Evolutionary conservation across 2,113 vertebrate genomes (phyloP).

Genomic region (Climacteris rufus): DNA sequence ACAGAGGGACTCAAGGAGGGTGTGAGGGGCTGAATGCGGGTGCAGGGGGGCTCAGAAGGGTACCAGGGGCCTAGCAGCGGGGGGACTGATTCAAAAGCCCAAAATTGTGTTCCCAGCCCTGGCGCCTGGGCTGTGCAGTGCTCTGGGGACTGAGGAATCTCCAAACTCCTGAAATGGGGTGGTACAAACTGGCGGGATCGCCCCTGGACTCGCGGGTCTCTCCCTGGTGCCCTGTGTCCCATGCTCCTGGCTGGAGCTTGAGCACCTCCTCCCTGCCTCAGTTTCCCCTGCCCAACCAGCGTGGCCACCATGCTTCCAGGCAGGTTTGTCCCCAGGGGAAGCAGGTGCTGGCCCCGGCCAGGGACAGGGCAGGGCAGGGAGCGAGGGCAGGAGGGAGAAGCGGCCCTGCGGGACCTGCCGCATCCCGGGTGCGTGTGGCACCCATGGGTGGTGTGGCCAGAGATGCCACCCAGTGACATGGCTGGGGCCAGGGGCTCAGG

Average conservation of each 20-base stretch:
- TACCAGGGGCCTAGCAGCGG: background rate
- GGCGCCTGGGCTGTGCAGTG: background rate
- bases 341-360: background rate
- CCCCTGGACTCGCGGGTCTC: too few relatives aligned
- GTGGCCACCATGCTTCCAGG: background rate
- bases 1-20: background rate
- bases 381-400: background rate
- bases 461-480: rapidly evolving
- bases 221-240: background rate
- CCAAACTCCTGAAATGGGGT: background rate
- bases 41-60: too few relatives aligned
- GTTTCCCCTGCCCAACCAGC: background rate
- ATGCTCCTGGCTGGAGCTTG: rapidly evolving
- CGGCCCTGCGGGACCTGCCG: rapidly evolving
- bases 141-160: background rate
- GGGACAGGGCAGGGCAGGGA: background rate
- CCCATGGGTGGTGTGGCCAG: rapidly evolving
- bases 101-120: background rate
- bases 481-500: background rate
- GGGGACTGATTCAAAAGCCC: background rate
- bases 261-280: background rate
- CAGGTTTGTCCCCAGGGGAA: background rate
- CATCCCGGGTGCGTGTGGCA: rapidly evolving
- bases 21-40: background rate
- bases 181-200: rapidly evolving